Evolutionary conservation across 1,140 invertebrate species (phyloP).

Genomic region (Bombus sibiricus): DNA sequence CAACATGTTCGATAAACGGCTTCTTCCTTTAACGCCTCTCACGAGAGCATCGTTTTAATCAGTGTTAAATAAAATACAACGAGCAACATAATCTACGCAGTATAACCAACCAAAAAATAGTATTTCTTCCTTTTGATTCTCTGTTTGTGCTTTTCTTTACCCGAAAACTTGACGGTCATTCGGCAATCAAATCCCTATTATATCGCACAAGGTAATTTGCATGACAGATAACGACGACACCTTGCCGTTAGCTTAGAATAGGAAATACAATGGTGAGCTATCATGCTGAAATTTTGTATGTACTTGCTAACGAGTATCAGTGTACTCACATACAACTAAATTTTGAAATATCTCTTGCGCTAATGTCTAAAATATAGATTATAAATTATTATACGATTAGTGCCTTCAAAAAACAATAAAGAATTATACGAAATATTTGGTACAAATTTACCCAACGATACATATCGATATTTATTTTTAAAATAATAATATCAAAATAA

Average conservation of each 20-base stretch:
- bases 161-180: background rate
- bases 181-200: background rate
- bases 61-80: background rate
- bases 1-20: too few relatives aligned
- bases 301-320: too few relatives aligned
- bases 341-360: too few relatives aligned
- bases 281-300: background rate
- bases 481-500: constrained; percentile 6
- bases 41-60: too few relatives aligned
- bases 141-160: background rate
- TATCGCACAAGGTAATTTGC: background rate
- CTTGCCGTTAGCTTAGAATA: background rate
- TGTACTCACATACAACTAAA: too few relatives aligned
- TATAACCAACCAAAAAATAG: background rate
- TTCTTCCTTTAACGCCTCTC: too few relatives aligned
- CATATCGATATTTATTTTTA: background rate
- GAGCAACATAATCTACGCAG: background rate
- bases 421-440: background rate
- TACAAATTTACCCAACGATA: background rate
- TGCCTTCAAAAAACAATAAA: background rate
- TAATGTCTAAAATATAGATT: too few relatives aligned
- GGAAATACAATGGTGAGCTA: background rate
- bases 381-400: background rate
- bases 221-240: background rate
- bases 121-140: background rate